Evolutionary conservation across 2,888 invertebrate species (phyloP).

Genomic region (Ornithoptera priamus): DNA sequence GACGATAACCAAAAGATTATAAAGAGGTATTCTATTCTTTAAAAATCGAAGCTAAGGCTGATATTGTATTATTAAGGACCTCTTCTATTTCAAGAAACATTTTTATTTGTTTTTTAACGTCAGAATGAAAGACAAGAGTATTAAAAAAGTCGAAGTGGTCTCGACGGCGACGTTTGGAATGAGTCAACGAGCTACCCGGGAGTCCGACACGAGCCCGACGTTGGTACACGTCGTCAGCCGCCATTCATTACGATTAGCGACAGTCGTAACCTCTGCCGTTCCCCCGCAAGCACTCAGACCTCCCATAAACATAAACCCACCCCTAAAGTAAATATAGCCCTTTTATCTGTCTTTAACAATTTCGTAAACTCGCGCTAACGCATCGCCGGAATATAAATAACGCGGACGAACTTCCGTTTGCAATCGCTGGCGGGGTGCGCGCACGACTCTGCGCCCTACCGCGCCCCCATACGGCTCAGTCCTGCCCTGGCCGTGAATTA

Average conservation of each 20-base stretch:
- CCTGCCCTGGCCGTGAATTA: not conserved
- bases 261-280: conserved; percentile 64
- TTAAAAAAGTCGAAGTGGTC: not conserved
- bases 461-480: too few relatives aligned
- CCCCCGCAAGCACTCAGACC: conserved; percentile 59
- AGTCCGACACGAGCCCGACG: not conserved
- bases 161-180: too few relatives aligned
- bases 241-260: conserved; percentile 65
- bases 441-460: too few relatives aligned
- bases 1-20: too few relatives aligned
- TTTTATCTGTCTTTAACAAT: conserved; percentile 79
- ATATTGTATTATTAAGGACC: too few relatives aligned
- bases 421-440: conserved; percentile 18
- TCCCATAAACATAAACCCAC: conserved; percentile 62
- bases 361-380: conserved; percentile 76
- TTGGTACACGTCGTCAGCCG: conserved; percentile 22
- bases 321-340: conserved; percentile 74
- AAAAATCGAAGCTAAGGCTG: too few relatives aligned
- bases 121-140: not conserved
- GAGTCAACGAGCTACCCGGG: not conserved
- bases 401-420: conserved; percentile 43
- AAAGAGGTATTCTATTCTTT: too few relatives aligned
- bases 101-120: too few relatives aligned
- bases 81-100: too few relatives aligned
- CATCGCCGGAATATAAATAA: conserved; percentile 77